Evolutionary conservation across 2,113 vertebrate species (phyloP).

Genomic region (Heterochromis multidens): DNA sequence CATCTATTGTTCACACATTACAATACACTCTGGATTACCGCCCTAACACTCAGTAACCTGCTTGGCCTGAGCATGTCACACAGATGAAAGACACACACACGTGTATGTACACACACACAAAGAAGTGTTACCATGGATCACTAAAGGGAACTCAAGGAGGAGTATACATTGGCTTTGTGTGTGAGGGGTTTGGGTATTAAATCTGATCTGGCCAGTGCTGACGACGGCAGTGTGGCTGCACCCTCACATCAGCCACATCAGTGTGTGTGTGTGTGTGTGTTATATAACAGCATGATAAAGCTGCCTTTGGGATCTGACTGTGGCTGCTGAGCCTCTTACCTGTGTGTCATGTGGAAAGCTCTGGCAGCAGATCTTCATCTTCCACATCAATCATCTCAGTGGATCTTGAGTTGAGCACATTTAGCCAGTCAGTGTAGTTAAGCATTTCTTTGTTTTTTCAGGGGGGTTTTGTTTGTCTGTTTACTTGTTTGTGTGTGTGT

Average conservation of each 20-base stretch:
- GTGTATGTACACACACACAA: constrained; percentile 3
- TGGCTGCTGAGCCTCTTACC: constrained; percentile 72
- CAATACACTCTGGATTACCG: constrained; percentile 1
- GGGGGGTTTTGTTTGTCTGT: background rate
- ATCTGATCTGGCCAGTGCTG: constrained; percentile 74
- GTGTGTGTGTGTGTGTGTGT: constrained; percentile 40
- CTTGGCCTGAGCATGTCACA: background rate
- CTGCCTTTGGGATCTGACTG: constrained; percentile 80
- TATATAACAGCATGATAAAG: constrained; percentile 75
- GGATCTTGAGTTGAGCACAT: background rate
- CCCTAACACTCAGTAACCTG: constrained; percentile 6
- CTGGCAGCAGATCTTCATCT: constrained; percentile 37
- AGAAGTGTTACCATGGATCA: constrained; percentile 40
- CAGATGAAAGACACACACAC: constrained; percentile 17
- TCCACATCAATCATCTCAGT: background rate
- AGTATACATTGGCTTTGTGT: background rate
- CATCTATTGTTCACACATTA: background rate
- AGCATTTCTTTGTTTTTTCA: no score
- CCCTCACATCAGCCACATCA: constrained; percentile 27
- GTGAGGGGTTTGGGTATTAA: constrained; percentile 9
- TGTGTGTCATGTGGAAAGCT: constrained; percentile 52
- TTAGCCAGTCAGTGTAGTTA: background rate
- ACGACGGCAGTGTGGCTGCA: constrained; percentile 51
- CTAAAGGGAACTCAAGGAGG: constrained; percentile 46
- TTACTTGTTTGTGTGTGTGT: no score